Base-by-base conservation (phyloP, 2,797 vertebrate species). In the Xyrichtys novacula region DNA sequence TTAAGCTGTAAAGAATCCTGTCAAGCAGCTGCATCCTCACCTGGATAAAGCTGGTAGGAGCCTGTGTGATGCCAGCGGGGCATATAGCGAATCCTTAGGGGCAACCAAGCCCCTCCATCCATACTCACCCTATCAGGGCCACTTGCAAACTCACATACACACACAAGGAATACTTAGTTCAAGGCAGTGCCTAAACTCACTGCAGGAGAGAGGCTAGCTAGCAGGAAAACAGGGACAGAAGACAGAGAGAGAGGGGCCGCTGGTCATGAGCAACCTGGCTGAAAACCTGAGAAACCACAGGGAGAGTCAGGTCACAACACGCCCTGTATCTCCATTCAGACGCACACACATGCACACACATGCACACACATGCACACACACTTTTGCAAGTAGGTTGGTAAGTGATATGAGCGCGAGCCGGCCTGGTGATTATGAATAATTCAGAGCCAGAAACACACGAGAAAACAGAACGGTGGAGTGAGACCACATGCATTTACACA, bases 11-110 rank as follows among this genome's bases (percentile, higher is more conserved):
- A 44, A 34, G 17, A 39, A 70, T n/a, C 17, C 10, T 34, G 17
- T 20, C 38, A 50, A 49, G 29, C 39, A 29, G 49, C 40, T 46
- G 42, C 31, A 40, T 94, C 94, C 80, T 97, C 96, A 99, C 98
- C 98, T 97, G 95, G 95, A 81, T 94, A 94, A 23, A 99, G 96
- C 92, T 95, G 97, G 59, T 99, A 99, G 74, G 95, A 98, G 87
- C 98, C 97, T 59, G 95, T 95, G 92, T 97, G 93, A 78, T 96
- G 96, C 96, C 96, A 98, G 62, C 90, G 94, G 78, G 96, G 91
- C 89, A 98, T 88, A 90, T 96, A 96, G 88, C 95, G 97, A 90
- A 95, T 95, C 91, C 93, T 94, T 85, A 95, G 90, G 71, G 95
- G 94, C 85, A 95, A 91, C 97, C 96, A 96, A 91, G 94, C 90